Percentiles rank a stretch among this genome's conserved stretches.
These are phyloP conservation scores for Heteronetta atricapilla DNA, from an alignment of 2,113 vertebrate species.

Conservation along the genomic window DNA sequence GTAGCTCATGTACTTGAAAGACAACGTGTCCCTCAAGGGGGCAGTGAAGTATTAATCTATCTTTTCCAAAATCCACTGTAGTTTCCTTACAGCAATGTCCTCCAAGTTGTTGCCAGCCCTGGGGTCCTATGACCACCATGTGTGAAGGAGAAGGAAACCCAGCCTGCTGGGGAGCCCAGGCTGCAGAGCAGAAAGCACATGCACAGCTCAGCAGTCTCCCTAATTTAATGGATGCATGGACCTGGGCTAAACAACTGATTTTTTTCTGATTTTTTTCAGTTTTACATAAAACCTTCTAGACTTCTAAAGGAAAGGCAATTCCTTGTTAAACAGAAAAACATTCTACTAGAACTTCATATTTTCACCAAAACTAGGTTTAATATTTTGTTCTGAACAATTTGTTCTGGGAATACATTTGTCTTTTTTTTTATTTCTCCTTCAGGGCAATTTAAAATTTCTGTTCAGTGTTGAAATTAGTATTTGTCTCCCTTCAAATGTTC, in stretches of 20 bases:
- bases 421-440: not conserved
- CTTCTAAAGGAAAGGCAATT: not conserved
- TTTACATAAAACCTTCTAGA: not conserved
- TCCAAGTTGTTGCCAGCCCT: not conserved
- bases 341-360: not conserved
- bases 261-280: not conserved
- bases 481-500: not conserved
- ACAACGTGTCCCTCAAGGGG: not conserved
- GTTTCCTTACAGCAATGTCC: not conserved
- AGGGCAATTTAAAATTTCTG: not conserved
- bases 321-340: not conserved
- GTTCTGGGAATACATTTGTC: not conserved
- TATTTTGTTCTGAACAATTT: not conserved
- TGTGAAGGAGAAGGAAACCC: not conserved
- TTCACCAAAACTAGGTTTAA: not conserved
- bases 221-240: not conserved
- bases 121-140: not conserved
- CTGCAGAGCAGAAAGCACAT: not conserved
- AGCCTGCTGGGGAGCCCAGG: not conserved
- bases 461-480: not conserved
- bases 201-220: not conserved
- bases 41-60: not conserved
- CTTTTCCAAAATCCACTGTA: not conserved
- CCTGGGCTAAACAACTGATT: not conserved
- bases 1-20: not conserved